phyloP scores from a whole-genome alignment of 2,113 vertebrate species.

The Gymnogyps californianus region DNA sequence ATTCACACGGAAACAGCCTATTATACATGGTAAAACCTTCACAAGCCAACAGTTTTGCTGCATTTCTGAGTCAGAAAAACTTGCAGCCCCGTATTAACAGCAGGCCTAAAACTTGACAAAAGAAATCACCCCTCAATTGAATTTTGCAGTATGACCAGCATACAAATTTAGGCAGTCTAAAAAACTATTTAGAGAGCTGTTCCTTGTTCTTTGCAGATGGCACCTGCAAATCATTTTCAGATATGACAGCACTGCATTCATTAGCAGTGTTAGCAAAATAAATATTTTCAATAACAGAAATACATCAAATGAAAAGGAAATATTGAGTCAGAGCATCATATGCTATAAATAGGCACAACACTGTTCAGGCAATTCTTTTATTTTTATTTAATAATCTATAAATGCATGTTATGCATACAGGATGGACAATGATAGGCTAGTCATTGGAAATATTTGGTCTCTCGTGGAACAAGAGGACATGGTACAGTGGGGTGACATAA shows the following conservation, averaged over 20 bases:
- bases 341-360: not conserved
- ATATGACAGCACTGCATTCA: not conserved
- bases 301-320: not conserved
- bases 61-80: not conserved
- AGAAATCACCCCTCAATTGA: not conserved
- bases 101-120: not conserved
- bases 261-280: constrained; percentile 9
- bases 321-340: not conserved
- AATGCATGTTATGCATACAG: not conserved
- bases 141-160: not conserved
- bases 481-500: not conserved
- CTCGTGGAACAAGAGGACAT: not conserved
- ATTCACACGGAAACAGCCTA: not conserved
- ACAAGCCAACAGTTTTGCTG: not conserved
- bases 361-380: not conserved
- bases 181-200: not conserved
- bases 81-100: not conserved
- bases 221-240: not conserved
- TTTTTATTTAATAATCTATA: not conserved
- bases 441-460: not conserved
- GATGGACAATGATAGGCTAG: not conserved
- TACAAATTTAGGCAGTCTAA: not conserved
- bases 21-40: not conserved
- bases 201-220: not conserved
- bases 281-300: constrained; percentile 4